phyloP scores from a whole-genome alignment of 2,113 vertebrate species.

The Gobio gobio region DNA sequence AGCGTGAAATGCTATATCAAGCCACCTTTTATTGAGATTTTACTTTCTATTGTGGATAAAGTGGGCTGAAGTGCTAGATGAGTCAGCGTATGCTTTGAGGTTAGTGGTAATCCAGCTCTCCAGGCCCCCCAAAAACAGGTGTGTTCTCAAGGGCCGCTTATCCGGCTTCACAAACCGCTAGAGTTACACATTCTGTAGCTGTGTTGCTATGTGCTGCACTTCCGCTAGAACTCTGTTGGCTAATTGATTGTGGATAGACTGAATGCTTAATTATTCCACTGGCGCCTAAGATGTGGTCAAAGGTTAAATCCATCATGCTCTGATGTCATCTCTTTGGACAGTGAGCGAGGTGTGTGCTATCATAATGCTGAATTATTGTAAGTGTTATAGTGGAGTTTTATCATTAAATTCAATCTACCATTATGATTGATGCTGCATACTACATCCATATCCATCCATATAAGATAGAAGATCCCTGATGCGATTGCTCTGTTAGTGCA shows the following conservation, averaged over 20 bases:
- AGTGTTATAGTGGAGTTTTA: background rate
- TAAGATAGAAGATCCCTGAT: no score
- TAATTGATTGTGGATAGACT: constrained; percentile 5
- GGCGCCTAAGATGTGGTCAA: background rate
- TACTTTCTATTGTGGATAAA: constrained; percentile 3
- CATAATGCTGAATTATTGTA: background rate
- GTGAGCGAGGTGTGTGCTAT: background rate
- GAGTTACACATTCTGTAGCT: constrained; percentile 22
- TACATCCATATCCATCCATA: no score
- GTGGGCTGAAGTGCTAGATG: background rate
- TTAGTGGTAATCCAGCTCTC: constrained; percentile 52
- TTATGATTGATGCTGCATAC: no score
- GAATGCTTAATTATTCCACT: constrained; percentile 24
- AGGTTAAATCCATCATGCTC: background rate
- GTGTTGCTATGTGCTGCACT: constrained; percentile 10
- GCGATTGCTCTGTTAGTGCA: no score
- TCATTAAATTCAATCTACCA: background rate
- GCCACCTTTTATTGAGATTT: background rate
- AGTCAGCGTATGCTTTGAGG: constrained; percentile 22
- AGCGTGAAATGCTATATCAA: background rate
- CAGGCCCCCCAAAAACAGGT: constrained; percentile 54
- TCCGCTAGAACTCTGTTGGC: background rate
- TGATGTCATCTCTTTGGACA: background rate
- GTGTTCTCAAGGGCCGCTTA: constrained; percentile 49
- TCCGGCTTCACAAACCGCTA: constrained; percentile 5